phyloP scores from a whole-genome alignment of 1,140 invertebrate genomes.

The Trachymyrmex septentrionalis region DNA sequence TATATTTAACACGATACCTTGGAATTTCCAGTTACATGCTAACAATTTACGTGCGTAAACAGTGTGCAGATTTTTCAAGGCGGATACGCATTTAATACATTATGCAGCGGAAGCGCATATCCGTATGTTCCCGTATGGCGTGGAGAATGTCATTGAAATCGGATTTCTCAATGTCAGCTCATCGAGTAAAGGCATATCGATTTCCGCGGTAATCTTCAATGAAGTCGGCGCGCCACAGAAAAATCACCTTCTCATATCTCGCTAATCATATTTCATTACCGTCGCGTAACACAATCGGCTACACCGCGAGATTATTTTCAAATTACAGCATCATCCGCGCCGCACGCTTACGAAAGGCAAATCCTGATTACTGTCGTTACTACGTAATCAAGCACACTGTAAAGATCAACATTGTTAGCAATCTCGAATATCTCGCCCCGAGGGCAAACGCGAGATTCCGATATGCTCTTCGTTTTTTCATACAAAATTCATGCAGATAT shows the following conservation, averaged over 20 bases:
- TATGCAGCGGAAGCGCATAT: conserved; percentile 38
- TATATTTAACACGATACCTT: conserved; percentile 2
- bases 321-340: background rate
- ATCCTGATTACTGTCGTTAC: conserved; percentile 37
- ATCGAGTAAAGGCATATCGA: conserved; percentile 41
- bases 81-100: conserved; percentile 13
- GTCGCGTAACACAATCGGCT: conserved; percentile 32
- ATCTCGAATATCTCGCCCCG: background rate
- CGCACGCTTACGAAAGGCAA: conserved; percentile 27
- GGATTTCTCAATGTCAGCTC: conserved; percentile 53
- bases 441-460: background rate
- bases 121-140: background rate
- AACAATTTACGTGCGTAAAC: background rate
- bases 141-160: conserved; percentile 39
- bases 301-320: conserved; percentile 33
- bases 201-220: conserved; percentile 43
- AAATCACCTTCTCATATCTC: conserved; percentile 9
- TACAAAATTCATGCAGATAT: background rate
- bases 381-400: conserved; percentile 22
- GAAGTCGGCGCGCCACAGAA: background rate
- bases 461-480: background rate
- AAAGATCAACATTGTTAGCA: conserved; percentile 44
- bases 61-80: conserved; percentile 37
- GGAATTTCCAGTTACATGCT: background rate
- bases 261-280: conserved; percentile 55